Percentiles rank a stretch among this genome's conserved stretches.
Conservation (phyloP, 2,797 vertebrate species). For the Taeniopygia guttata region DNA sequence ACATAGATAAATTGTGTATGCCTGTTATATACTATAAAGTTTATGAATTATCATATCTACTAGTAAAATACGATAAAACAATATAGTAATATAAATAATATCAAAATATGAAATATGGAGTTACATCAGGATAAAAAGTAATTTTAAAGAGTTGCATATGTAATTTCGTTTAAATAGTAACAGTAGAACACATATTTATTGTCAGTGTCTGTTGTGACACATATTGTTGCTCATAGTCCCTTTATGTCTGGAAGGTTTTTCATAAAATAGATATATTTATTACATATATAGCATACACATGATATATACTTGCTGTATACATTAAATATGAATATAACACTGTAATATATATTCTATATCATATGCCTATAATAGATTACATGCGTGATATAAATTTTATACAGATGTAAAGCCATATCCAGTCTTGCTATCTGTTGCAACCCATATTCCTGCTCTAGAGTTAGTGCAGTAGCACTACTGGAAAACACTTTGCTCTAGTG, state of each 20-base stretch:
- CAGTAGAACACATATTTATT: neutral
- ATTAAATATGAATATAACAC: no score
- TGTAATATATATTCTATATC: neutral
- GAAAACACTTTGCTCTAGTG: neutral
- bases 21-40: fast-evolving
- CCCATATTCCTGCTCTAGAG: neutral
- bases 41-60: neutral
- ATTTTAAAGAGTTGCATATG: neutral
- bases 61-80: neutral
- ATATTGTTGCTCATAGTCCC: no score
- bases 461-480: fast-evolving
- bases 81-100: no score
- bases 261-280: neutral
- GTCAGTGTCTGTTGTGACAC: no score
- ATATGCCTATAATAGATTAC: neutral
- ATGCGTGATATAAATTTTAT: neutral
- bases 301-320: neutral
- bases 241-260: neutral
- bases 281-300: neutral
- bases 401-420: no score
- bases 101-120: no score
- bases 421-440: no score
- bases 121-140: no score
- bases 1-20: neutral
- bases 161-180: no score